Conservation (phyloP, 2,113 vertebrate species). For the Lasiurus borealis region DNA sequence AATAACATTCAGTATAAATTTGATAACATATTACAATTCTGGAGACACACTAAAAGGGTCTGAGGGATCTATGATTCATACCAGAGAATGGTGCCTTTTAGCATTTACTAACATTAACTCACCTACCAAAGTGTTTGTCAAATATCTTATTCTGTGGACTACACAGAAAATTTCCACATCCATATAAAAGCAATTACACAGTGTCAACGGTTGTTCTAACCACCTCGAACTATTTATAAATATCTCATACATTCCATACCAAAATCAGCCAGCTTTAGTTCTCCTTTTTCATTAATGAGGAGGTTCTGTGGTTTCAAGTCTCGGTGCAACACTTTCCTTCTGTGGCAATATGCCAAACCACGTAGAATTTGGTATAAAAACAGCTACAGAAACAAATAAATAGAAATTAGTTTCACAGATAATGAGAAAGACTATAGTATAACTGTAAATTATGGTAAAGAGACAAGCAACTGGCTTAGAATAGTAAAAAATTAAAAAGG, state of each 20-base stretch:
- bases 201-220: conserved; percentile 43
- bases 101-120: conserved; percentile 14
- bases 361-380: conserved; percentile 99
- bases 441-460: neutral
- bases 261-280: conserved; percentile 98
- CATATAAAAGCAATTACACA: conserved; percentile 23
- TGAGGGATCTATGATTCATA: neutral
- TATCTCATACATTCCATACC: conserved; percentile 87
- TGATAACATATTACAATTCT: neutral
- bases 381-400: conserved; percentile 88
- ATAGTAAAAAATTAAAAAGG: conserved; percentile 33
- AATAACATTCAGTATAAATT: neutral
- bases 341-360: conserved; percentile 98
- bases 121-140: conserved; percentile 36
- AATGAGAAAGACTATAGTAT: neutral
- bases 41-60: neutral
- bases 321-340: conserved; percentile 96
- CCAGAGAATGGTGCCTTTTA: neutral
- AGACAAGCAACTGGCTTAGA: conserved; percentile 60
- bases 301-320: conserved; percentile 99
- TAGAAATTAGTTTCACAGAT: conserved; percentile 64
- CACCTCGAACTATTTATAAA: conserved; percentile 52
- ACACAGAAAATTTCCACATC: conserved; percentile 29
- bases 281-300: conserved; percentile 97
- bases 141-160: neutral